These are phyloP conservation scores for Cheilosia urbana DNA, from an alignment of 2,888 invertebrate species.

Conservation along the genomic window DNA sequence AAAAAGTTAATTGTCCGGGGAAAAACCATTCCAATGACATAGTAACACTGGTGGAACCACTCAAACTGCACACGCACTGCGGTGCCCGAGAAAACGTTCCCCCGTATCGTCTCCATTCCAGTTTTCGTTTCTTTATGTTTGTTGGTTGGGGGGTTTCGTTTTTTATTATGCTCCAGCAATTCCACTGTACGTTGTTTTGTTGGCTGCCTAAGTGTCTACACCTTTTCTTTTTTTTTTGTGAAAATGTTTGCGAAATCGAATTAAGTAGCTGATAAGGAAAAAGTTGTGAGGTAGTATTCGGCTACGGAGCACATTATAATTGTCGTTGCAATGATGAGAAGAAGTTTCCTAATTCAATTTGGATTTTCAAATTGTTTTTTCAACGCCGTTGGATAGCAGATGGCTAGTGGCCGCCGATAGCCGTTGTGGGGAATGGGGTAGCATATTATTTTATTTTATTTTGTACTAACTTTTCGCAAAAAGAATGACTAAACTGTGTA, in stretches of 20 bases:
- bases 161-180: neutral
- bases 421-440: too few species aligned
- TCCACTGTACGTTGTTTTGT: slow-evolving; percentile 27
- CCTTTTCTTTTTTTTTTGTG: neutral
- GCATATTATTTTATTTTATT: too few species aligned
- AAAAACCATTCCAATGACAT: too few species aligned
- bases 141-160: neutral
- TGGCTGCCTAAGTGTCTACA: neutral
- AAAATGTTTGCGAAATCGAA: slow-evolving; percentile 43
- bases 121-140: neutral
- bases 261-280: slow-evolving; percentile 66
- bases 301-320: slow-evolving; percentile 59
- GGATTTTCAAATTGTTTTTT: neutral
- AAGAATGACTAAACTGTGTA: too few species aligned
- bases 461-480: too few species aligned
- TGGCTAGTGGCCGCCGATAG: too few species aligned
- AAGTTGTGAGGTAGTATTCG: slow-evolving; percentile 32
- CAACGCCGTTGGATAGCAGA: neutral
- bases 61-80: neutral
- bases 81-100: too few species aligned
- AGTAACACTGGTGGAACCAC: slow-evolving; percentile 16
- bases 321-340: neutral
- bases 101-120: neutral
- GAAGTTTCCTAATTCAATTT: slow-evolving; percentile 37
- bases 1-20: too few species aligned